Percentiles rank a stretch among this genome's conserved stretches.
Conservation (phyloP, 2,113 vertebrate species). For the Chroicocephalus ridibundus region DNA sequence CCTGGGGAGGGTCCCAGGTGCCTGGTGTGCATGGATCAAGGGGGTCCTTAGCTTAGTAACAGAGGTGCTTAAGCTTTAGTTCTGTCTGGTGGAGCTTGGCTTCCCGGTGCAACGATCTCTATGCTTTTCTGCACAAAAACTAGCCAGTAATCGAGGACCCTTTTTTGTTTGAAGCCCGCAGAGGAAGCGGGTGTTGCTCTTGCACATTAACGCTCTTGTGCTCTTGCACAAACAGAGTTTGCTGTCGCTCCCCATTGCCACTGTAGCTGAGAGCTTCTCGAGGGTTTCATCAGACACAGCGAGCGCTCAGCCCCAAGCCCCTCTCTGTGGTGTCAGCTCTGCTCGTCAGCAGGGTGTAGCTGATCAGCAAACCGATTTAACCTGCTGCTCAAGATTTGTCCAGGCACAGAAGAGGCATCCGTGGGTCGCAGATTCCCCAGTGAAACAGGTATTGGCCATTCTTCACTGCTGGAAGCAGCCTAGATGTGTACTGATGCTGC, state of each 20-base stretch:
- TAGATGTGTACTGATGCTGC: rapidly evolving
- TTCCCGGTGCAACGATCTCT: neutral
- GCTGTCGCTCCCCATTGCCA: rapidly evolving
- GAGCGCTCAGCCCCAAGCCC: neutral
- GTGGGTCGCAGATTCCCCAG: neutral
- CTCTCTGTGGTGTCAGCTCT: neutral
- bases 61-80: neutral
- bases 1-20: neutral
- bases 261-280: neutral
- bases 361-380: neutral
- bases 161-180: neutral
- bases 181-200: neutral
- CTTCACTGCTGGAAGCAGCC: neutral
- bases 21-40: neutral
- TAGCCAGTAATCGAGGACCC: neutral
- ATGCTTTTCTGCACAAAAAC: neutral
- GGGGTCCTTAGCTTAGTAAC: neutral
- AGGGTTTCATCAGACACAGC: neutral
- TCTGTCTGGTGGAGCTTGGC: neutral
- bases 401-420: neutral
- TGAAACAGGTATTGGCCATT: neutral
- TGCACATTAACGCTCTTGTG: neutral
- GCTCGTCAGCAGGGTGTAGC: neutral
- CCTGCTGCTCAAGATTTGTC: neutral
- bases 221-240: neutral